A percentile compares a stretch with the other conserved stretches of the same genome.
phyloP scores from a whole-genome alignment of 2,113 vertebrate genomes.

The Takifugu flavidus region DNA sequence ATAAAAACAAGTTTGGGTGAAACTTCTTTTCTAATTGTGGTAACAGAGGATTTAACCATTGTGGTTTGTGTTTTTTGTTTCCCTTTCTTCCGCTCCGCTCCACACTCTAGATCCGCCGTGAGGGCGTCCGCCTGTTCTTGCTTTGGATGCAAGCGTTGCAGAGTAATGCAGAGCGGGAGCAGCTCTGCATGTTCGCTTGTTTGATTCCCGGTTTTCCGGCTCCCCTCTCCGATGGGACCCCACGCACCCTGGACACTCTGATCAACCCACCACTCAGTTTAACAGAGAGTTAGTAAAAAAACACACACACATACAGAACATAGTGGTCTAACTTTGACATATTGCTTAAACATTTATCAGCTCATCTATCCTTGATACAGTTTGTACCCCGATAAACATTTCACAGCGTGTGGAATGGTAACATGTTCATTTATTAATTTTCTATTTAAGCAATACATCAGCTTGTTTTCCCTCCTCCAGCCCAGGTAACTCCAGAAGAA shows the following conservation, averaged over 20 bases:
- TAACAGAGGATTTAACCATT: not conserved
- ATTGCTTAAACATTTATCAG: not conserved
- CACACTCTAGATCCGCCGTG: conserved; percentile 87
- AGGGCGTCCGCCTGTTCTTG: conserved; percentile 94
- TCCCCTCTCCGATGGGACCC: conserved; percentile 85
- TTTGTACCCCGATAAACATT: not conserved
- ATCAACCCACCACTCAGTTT: conserved; percentile 91
- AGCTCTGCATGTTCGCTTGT: conserved; percentile 96
- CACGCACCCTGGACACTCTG: conserved; percentile 91
- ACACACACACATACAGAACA: conserved; percentile 8
- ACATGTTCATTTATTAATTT: not conserved
- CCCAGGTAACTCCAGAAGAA: conserved; percentile 95
- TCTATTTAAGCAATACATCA: not conserved
- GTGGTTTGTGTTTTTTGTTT: not conserved
- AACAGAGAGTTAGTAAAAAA: conserved; percentile 87
- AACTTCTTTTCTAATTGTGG: no score
- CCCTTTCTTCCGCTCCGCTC: not conserved
- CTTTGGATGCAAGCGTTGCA: conserved; percentile 98
- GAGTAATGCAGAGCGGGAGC: conserved; percentile 89
- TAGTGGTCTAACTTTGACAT: not conserved
- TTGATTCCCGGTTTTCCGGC: conserved; percentile 96
- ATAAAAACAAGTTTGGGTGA: not conserved
- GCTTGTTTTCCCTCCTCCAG: conserved; percentile 60
- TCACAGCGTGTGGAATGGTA: not conserved
- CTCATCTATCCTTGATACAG: not conserved